A percentile compares a stretch with the other conserved stretches of the same genome.
Conservation (phyloP, 2,113 vertebrate species). For the Synodontis membranacea region DNA sequence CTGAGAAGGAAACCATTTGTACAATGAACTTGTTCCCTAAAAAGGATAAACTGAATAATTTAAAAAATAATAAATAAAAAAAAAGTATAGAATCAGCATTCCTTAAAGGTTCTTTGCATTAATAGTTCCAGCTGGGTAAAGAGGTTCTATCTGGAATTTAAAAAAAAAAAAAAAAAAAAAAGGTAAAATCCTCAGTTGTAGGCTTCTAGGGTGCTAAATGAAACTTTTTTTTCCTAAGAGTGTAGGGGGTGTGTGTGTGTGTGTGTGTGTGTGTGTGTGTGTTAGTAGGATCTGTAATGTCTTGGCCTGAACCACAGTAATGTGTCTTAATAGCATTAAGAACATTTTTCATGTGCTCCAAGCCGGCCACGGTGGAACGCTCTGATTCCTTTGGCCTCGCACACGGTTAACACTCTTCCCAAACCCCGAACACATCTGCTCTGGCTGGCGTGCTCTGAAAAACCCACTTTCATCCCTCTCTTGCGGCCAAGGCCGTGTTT, state of each 20-base stretch:
- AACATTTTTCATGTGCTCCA: conserved; percentile 36
- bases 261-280: conserved; percentile 21
- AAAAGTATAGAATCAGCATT: neutral
- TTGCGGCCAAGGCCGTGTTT: conserved; percentile 27
- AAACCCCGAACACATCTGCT: conserved; percentile 31
- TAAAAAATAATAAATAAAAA: too few relatives aligned
- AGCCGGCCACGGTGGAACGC: conserved; percentile 17
- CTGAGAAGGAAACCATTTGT: neutral
- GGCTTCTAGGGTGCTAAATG: neutral
- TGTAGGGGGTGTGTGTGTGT: neutral
- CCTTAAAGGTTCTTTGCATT: neutral
- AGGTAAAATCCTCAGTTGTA: neutral
- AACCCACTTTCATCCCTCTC: conserved; percentile 12
- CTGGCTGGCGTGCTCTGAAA: conserved; percentile 19
- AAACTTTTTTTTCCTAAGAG: neutral
- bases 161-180: too few relatives aligned
- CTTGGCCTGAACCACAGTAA: conserved; percentile 32
- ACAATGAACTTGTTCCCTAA: neutral
- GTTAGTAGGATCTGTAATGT: conserved; percentile 30
- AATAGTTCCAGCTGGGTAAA: neutral
- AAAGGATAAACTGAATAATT: neutral
- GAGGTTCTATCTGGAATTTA: neutral
- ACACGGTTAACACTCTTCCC: neutral
- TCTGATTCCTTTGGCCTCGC: conserved; percentile 30
- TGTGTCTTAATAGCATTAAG: conserved; percentile 38